Base-by-base conservation (phyloP, 2,888 invertebrate genomes). In the Zonitis immaculata region DNA sequence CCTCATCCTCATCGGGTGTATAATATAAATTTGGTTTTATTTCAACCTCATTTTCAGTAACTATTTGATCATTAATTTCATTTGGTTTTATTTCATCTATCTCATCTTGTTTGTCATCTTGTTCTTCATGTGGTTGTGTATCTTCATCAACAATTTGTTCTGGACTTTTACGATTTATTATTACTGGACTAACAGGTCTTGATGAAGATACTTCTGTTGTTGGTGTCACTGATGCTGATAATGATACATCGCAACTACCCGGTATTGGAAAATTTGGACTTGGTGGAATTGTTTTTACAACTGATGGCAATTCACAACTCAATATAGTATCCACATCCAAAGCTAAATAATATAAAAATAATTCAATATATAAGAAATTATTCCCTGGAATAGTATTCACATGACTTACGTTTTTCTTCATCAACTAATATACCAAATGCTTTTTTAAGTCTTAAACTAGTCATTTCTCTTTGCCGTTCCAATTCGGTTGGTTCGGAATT, bases 381-480 rank as follows among this genome's bases (percentile, higher is more conserved):
- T 14, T 18, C 16, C 42, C 12, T 42, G 30, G 16, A 43, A 26
- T 11, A 47, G 28, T 71, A 63, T 75, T 73, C 72, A 83, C 80
- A 72, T 77, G 79, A 73, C 63, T 78, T 79, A 39, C 81, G 78
- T 59, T 80, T 78, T 67, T 85, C 83, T 62, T 86, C 85, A 69
- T 87, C 87, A 54, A 87, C 84, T 18, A 84, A 81, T 55, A 87
- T 75, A 27, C 91, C 91, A 76, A 91, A 91, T 72, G 89, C 91
- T 59, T 89, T 82, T 65, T 88, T 84, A 60, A 95, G 79, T 63
- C 95, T 82, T 70, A 91, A 88, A 62, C 90, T 90, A 50, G 94
- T 83, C 77, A 89, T 91, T 77, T 94, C 94, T 60, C 94, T 83
- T 69, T 92, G 91, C 47, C 88, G 83, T 75, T 94, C 93, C 44